Evolutionary conservation across 2,797 vertebrate species (phyloP), one percentile per base, ranked within the genome.

Genomic region (Notoglanidium macrostoma): DNA sequence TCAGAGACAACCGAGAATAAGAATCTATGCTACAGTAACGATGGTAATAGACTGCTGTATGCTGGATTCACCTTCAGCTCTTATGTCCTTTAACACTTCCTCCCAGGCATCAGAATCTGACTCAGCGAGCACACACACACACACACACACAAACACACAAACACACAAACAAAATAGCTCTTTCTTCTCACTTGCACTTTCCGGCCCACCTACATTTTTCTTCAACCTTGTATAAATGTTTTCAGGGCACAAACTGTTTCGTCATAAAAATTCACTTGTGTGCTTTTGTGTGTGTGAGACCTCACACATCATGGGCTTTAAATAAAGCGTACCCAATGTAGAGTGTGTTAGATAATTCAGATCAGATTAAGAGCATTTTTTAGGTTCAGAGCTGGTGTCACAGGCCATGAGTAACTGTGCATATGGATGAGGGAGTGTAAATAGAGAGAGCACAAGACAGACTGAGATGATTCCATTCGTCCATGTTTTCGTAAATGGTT

Each of bases 41-140:
- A 63, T 29, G 59, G 44, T n/a, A 49, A 65, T 49, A 65, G 63
- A 21, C 46, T 73, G 29, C 77, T 80, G 32, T 57, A 49, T 29
- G 57, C 78, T 76, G 65, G 78, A 83, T 65, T 87, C 78, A 82
- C 65, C 87, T 61, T 90, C 87, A 86, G 83, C 86, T 88, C 35
- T 40, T 73, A 29, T 76, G 83, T 83, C 83, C 83, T 90, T 70
- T 85, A 82, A 82, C 81, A 78, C 61, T 51, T 70, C 61, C 73
- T 83, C 61, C 68, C 76, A 46, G 46, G 77, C 82, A 46, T 87
- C n/a, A 15, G 14, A 6, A 8, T 72, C 83, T 88, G 87, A 88
- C 59, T 88, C 85, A 87, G 85, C 83, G 5, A 49, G 51, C n/a
- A 29, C 46, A 29, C 26, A 88, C 32, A 59, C 72, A 85, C 46